phyloP scores from a whole-genome alignment of 2,113 vertebrate species.

The Hepsetus odoe region DNA sequence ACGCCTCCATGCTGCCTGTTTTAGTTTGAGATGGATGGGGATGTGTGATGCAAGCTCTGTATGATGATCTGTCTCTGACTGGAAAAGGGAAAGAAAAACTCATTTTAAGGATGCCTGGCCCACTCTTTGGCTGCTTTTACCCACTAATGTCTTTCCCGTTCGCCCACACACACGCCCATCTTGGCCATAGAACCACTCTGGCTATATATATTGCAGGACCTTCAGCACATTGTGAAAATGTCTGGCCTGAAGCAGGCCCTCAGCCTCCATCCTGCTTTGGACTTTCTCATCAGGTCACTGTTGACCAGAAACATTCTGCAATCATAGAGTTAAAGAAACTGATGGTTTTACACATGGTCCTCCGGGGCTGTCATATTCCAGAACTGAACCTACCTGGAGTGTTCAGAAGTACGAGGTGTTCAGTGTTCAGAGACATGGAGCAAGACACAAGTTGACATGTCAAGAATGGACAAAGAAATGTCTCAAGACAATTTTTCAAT shows the following conservation, averaged over 20 bases:
- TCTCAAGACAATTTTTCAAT: too few species aligned
- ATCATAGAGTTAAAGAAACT: too few species aligned
- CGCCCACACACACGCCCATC: slow-evolving; percentile 50
- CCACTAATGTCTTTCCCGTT: slow-evolving; percentile 31
- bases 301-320: neutral
- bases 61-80: neutral
- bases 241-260: slow-evolving; percentile 15
- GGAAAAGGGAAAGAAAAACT: neutral
- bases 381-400: too few species aligned
- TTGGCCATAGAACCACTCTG: slow-evolving; percentile 42
- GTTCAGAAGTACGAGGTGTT: too few species aligned
- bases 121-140: slow-evolving; percentile 38
- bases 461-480: too few species aligned
- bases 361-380: too few species aligned
- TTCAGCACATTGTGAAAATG: slow-evolving; percentile 1
- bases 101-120: neutral
- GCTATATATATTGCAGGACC: slow-evolving; percentile 50
- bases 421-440: too few species aligned
- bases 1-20: neutral
- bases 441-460: too few species aligned
- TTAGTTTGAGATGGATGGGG: neutral
- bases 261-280: slow-evolving; percentile 11
- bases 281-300: neutral
- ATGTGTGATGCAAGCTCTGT: neutral
- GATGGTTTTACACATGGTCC: too few species aligned